Base-by-base conservation (phyloP, 2,888 invertebrate species). In the Lacanobia oleracea region DNA sequence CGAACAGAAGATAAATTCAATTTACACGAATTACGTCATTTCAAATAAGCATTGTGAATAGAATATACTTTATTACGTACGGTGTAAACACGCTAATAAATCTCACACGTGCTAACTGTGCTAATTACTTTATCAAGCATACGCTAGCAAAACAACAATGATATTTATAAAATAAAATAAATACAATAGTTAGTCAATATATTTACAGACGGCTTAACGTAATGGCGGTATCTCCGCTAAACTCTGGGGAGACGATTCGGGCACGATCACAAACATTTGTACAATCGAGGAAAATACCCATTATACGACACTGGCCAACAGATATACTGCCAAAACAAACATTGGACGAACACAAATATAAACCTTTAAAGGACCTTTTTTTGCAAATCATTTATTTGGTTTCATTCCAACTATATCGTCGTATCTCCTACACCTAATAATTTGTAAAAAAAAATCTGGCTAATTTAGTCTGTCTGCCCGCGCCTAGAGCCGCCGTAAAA, bases 231-330 rank as follows among this genome's bases (percentile, higher is more conserved):
- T 85, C 81, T 63, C 74, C 79, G 83, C 86, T 90, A 92, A 94
- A 87, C 91, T 91, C 80, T 57, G 27, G 45, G 54, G 82, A 81
- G 62, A 71, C 75, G 76, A 85, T 83, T 60, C 66, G 78, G 85
- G 91, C 94, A 94, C 94, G 95, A 92, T 82, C 87, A 80, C 88
- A 91, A 93, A 92, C 76, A 91, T 88, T 89, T 86, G 87, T 79
- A 76, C 84, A 82, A 71, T 74, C 72, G 43, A 81, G 84, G 78
- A 82, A 88, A 87, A n/a, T n/a, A 85, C 73, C 84, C 74, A 79
- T 69, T 72, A 72, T 61, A 70, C 64, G 56, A 53, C 67, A 62
- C 23, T 53, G 72, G 48, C 27, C 65, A 69, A 72, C 60, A 75
- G 62, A 81, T 78, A 82, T 54, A 65, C 65, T 45, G 73, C 71